Conservation (phyloP, 1,140 invertebrate species). For the Triops cancriformis region DNA sequence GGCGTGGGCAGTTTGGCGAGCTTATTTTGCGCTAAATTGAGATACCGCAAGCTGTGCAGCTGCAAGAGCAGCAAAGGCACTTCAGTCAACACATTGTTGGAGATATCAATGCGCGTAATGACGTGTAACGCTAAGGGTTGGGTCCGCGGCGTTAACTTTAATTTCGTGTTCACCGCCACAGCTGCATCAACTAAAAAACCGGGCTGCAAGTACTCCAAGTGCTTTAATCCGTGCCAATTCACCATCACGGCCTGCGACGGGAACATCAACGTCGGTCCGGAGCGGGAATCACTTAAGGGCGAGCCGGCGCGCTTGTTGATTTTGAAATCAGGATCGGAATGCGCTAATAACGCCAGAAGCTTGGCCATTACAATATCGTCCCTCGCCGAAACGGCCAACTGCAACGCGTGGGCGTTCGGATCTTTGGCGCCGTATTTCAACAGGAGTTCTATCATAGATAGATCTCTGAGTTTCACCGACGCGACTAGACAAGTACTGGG, state of each 20-base stretch:
- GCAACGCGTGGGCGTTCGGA: constrained; percentile 70
- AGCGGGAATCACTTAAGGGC: constrained; percentile 53
- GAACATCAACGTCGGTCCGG: constrained; percentile 78
- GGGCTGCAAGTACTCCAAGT: constrained; percentile 54
- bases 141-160: constrained; percentile 59
- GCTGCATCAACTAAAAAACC: constrained; percentile 79
- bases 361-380: constrained; percentile 65
- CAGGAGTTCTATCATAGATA: constrained; percentile 61
- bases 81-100: constrained; percentile 72
- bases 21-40: constrained; percentile 83
- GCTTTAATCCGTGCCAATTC: constrained; percentile 83
- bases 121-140: constrained; percentile 69
- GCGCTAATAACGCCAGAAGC: constrained; percentile 63
- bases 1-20: constrained; percentile 57
- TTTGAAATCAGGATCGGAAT: constrained; percentile 69
- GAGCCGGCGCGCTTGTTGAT: constrained; percentile 73
- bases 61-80: constrained; percentile 76
- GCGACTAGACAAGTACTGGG: constrained; percentile 48
- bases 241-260: constrained; percentile 82
- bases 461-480: constrained; percentile 57
- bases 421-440: constrained; percentile 78
- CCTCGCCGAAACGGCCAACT: constrained; percentile 56
- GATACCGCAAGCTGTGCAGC: constrained; percentile 61
- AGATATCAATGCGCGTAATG: constrained; percentile 88
- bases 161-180: constrained; percentile 69